phyloP scores from a whole-genome alignment of 64 coral and sea anemone genomes.

The Stichodactyla helianthus region DNA sequence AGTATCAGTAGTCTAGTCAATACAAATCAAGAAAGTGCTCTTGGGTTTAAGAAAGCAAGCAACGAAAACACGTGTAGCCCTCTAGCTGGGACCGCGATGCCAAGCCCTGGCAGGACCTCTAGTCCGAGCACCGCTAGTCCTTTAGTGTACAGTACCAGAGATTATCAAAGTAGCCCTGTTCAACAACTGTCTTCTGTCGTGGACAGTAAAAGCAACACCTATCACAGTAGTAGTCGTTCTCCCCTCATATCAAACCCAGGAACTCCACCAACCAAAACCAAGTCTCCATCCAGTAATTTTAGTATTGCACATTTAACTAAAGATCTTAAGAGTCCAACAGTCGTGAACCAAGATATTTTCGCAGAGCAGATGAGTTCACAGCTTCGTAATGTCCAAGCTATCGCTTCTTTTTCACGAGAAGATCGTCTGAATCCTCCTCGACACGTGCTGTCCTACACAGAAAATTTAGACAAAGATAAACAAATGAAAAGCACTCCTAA shows the following conservation, averaged over 20 bases:
- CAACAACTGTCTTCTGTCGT: neutral
- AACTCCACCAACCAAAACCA: slow-evolving; percentile 33
- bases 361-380: neutral
- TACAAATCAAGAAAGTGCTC: slow-evolving; percentile 1
- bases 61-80: neutral
- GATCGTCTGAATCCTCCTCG: neutral
- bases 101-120: neutral
- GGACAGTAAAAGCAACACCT: neutral
- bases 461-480: neutral
- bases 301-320: slow-evolving; percentile 83
- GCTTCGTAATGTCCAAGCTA: too few relatives aligned
- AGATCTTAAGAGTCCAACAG: slow-evolving; percentile 19
- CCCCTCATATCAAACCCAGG: neutral
- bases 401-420: neutral
- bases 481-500: neutral
- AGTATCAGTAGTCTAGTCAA: slow-evolving; percentile 60
- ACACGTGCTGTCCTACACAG: neutral
- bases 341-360: neutral
- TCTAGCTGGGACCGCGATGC: neutral
- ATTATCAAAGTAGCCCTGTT: too few relatives aligned
- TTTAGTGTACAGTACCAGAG: neutral
- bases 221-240: neutral
- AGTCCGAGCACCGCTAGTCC: neutral
- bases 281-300: slow-evolving; percentile 54
- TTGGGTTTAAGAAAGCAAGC: too few relatives aligned